A percentile compares a stretch with the other conserved stretches of the same genome.
Evolutionary conservation across 2,113 vertebrate genomes (phyloP).

Genomic region (Phaetusa simplex): DNA sequence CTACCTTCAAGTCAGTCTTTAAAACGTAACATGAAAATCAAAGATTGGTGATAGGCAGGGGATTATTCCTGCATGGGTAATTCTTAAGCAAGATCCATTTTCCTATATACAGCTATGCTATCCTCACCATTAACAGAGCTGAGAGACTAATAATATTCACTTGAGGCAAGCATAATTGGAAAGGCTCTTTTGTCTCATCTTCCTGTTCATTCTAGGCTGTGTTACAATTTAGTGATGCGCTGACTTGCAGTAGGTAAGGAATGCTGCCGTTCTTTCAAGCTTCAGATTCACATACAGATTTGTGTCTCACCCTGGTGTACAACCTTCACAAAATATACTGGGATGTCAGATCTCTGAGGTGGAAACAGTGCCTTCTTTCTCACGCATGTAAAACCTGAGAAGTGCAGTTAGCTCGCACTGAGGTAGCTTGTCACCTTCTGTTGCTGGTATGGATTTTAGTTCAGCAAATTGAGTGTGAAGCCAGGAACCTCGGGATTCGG

Average conservation of each 20-base stretch:
- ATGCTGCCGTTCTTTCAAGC: not conserved
- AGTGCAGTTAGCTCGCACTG: not conserved
- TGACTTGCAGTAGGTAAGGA: not conserved
- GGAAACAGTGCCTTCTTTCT: not conserved
- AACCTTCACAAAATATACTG: not conserved
- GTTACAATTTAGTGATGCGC: not conserved
- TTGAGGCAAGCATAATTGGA: constrained; percentile 2
- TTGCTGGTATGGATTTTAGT: not conserved
- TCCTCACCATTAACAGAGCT: not conserved
- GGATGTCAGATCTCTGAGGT: not conserved
- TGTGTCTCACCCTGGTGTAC: not conserved
- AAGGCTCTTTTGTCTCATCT: not conserved
- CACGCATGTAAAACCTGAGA: not conserved
- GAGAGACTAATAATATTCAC: not conserved
- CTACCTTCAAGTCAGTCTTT: constrained; percentile 7
- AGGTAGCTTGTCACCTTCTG: not conserved
- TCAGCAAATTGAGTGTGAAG: not conserved
- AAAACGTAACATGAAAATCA: constrained; percentile 17
- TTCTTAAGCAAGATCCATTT: constrained; percentile 3
- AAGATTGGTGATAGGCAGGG: not conserved
- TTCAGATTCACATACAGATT: not conserved
- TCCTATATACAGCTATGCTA: not conserved
- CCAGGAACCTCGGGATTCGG: not conserved
- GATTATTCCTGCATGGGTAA: constrained; percentile 9
- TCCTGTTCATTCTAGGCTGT: not conserved